Base-by-base conservation (phyloP, 2,888 invertebrate species). In the Drosophila testacea region DNA sequence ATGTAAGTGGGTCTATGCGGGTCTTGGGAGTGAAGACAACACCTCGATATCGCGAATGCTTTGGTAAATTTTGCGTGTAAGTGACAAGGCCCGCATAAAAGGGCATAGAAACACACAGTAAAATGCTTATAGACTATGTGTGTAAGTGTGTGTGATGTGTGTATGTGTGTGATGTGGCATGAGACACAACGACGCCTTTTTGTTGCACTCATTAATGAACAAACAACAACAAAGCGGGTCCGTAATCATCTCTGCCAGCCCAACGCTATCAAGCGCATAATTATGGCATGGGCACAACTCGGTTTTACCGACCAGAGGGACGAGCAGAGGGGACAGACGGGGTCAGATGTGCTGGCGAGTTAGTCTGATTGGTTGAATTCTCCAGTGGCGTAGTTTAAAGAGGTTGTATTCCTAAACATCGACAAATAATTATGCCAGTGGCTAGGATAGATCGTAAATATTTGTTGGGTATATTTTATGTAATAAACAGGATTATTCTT, bases 61-160 rank as follows among this genome's bases (percentile, higher is more conserved):
- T 84, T 87, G 87, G 75, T 85, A 87, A 85, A 85, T 87, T 87
- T 85, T 85, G 87, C 85, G 87, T 87, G 85, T 85, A 85, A 85
- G 77, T 85, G 83, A 87, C 85, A 84, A 70, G 81, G 65, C 85
- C 83, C 83, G 81, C 81, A 84, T 84, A 86, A 79, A 76, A 77
- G 69, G 69, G 73, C 75, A 77, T 68, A 73, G 78, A 50, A 79
- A 30, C 57, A 47, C 38, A 77, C 66, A 72, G 69, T 63, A 68
- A 68, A 84, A 81, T 67, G 65, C 66, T 78, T 76, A 70, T 80
- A 34, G 44, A 52, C 57, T 62, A 66, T 69, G 61, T 46, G 51
- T 59, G 48, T 55, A 46, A 68, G 54, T 69, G 41, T 61, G 61
- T 63, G 38, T 65, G 59, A 61, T 38, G 56, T 27, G 30, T 56